Percentiles rank a stretch among this genome's conserved stretches.
Evolutionary conservation across 2,797 vertebrate species (phyloP).

Genomic region (Scyliorhinus canicula): DNA sequence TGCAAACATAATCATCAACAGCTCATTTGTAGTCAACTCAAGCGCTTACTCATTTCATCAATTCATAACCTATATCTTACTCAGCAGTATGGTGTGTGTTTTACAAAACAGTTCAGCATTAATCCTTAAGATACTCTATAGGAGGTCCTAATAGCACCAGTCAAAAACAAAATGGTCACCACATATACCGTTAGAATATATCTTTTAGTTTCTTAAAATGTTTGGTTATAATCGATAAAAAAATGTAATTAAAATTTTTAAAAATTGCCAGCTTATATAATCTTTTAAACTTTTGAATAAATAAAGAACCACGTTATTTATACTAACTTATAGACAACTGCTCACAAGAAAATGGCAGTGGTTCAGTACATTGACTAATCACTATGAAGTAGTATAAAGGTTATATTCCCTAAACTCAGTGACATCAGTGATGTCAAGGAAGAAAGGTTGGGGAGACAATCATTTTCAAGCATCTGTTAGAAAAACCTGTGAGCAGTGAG

Average conservation of each 20-base stretch:
- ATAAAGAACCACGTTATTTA: not conserved
- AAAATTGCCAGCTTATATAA: not conserved
- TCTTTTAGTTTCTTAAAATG: not conserved
- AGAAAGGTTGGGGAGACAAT: too few species aligned
- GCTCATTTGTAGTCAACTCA: not conserved
- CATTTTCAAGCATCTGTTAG: not conserved
- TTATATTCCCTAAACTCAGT: not conserved
- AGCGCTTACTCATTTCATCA: not conserved
- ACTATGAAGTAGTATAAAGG: not conserved
- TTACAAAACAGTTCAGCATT: not conserved
- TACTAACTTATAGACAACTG: not conserved
- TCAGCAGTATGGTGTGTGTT: not conserved
- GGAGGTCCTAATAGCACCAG: not conserved
- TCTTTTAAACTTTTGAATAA: not conserved
- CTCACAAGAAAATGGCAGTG: not conserved
- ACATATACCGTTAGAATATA: not conserved
- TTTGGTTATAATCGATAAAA: not conserved
- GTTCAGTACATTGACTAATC: not conserved
- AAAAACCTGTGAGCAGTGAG: not conserved
- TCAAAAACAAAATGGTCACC: not conserved
- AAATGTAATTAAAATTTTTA: too few species aligned
- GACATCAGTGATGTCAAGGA: not conserved
- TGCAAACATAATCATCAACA: conserved; percentile 6
- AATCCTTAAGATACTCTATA: not conserved
- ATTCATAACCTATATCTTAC: not conserved